Percentiles rank a stretch among this genome's conserved stretches.
Evolutionary conservation across 2,888 invertebrate genomes (phyloP).

Genomic region (Bhutanitis thaidina): DNA sequence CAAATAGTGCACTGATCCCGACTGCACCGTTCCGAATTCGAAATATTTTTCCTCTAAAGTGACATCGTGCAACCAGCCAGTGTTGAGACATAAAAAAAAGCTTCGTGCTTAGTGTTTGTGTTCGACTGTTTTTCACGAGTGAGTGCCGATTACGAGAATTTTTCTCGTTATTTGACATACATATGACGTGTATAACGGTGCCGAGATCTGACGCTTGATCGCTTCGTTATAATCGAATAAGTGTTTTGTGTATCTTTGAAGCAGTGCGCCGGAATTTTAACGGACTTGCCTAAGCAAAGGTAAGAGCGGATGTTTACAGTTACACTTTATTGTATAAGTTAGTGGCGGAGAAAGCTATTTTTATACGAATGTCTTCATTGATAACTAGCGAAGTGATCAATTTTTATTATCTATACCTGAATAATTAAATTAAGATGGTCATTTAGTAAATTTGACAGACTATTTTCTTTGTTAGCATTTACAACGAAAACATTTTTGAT

Average conservation of each 20-base stretch:
- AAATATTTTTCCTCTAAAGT: slow-evolving; percentile 30
- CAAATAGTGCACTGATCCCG: slow-evolving; percentile 25
- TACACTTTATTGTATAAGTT: slow-evolving; percentile 72
- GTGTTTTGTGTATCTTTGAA: slow-evolving; percentile 70
- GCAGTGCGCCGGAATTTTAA: slow-evolving; percentile 74
- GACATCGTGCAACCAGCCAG: slow-evolving; percentile 34
- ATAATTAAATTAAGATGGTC: too few species aligned
- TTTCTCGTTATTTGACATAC: slow-evolving; percentile 69
- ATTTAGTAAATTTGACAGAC: too few species aligned
- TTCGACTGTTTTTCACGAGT: slow-evolving; percentile 38
- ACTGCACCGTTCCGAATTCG: slow-evolving; percentile 42
- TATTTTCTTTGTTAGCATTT: too few species aligned
- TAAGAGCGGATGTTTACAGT: slow-evolving; percentile 76
- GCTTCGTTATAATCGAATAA: slow-evolving; percentile 70
- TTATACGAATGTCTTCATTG: slow-evolving; percentile 43
- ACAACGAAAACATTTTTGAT: too few species aligned
- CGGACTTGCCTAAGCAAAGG: slow-evolving; percentile 74
- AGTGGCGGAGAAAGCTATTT: slow-evolving; percentile 36
- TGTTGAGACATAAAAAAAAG: slow-evolving; percentile 32
- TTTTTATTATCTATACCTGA: neutral
- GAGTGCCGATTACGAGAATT: slow-evolving; percentile 52
- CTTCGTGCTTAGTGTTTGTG: slow-evolving; percentile 59
- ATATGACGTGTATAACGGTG: slow-evolving; percentile 77
- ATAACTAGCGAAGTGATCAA: slow-evolving; percentile 11
- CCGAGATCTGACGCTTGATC: slow-evolving; percentile 66